Conservation (phyloP, 1,140 invertebrate species). For the Aphis gossypii region DNA sequence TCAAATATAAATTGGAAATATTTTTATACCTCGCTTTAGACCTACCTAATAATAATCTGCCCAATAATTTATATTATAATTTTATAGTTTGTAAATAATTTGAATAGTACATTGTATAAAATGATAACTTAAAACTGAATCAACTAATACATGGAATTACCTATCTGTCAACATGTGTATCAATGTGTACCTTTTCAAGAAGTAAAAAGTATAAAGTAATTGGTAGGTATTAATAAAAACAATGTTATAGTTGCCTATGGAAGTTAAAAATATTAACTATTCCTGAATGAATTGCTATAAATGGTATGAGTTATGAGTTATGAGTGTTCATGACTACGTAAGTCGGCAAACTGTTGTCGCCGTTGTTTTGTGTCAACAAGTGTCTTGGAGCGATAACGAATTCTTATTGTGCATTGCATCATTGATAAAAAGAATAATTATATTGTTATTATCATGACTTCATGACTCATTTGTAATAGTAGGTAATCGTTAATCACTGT, state of each 20-base stretch:
- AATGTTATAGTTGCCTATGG: not conserved
- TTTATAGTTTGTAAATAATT: too few species aligned
- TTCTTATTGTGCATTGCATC: slow-evolving; percentile 22
- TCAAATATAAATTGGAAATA: too few species aligned
- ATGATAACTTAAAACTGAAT: too few species aligned
- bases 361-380: slow-evolving; percentile 33
- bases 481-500: not conserved
- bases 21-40: too few species aligned
- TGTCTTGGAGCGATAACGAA: slow-evolving; percentile 36
- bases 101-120: too few species aligned
- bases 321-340: not conserved
- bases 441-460: not conserved
- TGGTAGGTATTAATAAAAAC: not conserved
- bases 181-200: not conserved
- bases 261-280: not conserved
- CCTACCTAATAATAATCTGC: too few species aligned
- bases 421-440: slow-evolving; percentile 28
- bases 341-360: slow-evolving; percentile 4
- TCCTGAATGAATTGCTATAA: not conserved
- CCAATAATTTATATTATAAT: too few species aligned
- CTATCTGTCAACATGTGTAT: not conserved
- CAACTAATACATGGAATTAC: not conserved
- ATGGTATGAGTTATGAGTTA: not conserved
- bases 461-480: slow-evolving; percentile 33
- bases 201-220: not conserved